Conservation (phyloP, 2,888 invertebrate genomes). For the Gymnosoma rotundatum region DNA sequence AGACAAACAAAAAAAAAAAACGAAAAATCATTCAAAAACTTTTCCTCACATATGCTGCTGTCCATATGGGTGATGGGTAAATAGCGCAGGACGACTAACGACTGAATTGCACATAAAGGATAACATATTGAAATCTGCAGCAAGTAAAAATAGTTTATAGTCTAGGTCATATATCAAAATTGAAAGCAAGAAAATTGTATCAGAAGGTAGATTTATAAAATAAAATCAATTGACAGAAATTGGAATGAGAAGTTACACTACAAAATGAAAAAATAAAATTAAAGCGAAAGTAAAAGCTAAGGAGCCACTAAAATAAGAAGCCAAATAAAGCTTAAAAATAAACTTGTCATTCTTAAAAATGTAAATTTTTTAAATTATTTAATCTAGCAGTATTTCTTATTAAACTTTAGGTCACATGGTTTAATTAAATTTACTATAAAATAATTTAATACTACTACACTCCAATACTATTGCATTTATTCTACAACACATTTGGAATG, state of each 20-base stretch:
- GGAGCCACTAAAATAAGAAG: no score
- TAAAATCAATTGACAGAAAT: conserved; percentile 9
- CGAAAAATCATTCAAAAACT: conserved; percentile 61
- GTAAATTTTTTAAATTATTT: no score
- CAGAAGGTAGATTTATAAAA: conserved; percentile 38
- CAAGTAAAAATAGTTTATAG: conserved; percentile 27
- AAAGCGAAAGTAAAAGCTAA: no score
- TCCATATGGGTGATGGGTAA: conserved; percentile 46
- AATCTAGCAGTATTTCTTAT: no score
- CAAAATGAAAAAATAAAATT: not conserved
- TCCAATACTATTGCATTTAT: no score
- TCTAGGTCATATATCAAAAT: conserved; percentile 67
- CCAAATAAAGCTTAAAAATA: no score
- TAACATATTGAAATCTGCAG: conserved; percentile 59
- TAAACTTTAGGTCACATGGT: no score
- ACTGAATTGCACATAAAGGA: conserved; percentile 40
- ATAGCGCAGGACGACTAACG: conserved; percentile 63
- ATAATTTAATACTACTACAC: no score
- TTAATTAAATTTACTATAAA: no score
- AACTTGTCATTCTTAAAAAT: no score
- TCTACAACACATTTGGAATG: no score
- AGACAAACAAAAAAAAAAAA: not conserved
- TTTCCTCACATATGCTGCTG: conserved; percentile 61
- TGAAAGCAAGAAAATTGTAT: conserved; percentile 45
- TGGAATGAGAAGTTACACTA: not conserved